Evolutionary conservation across 2,797 vertebrate species (phyloP).

Genomic region (Megalops cyprinoides): DNA sequence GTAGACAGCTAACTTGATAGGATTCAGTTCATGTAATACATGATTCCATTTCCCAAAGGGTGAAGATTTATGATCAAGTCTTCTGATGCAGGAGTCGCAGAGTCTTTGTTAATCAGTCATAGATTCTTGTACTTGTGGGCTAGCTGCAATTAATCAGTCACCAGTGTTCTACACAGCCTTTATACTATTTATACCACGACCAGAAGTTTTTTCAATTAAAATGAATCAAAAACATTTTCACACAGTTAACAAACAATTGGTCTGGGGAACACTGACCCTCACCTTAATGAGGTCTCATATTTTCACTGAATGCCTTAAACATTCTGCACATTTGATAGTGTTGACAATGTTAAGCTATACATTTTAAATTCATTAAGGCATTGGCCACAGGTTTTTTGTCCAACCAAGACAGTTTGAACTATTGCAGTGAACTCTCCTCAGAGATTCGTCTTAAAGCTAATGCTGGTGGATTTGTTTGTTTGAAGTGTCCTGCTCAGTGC

Average conservation of each 20-base stretch:
- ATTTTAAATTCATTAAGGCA: too few relatives aligned
- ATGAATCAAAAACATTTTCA: neutral
- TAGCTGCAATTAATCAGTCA: neutral
- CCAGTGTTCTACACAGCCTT: neutral
- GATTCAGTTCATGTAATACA: conserved; percentile 21
- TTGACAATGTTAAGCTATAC: too few relatives aligned
- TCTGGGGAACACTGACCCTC: neutral
- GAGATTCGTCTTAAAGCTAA: too few relatives aligned
- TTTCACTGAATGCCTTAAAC: neutral
- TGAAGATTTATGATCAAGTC: neutral
- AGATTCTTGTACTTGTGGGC: neutral
- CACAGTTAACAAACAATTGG: neutral
- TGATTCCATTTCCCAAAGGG: conserved; percentile 21
- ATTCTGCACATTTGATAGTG: too few relatives aligned
- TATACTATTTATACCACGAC: neutral
- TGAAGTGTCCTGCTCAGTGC: neutral
- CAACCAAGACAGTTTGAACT: too few relatives aligned
- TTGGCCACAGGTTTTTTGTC: too few relatives aligned
- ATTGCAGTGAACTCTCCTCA: too few relatives aligned
- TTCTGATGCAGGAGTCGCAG: neutral
- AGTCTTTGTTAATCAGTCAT: conserved; percentile 14
- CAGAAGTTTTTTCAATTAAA: neutral
- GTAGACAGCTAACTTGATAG: conserved; percentile 17
- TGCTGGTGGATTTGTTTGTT: neutral
- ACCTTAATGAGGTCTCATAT: neutral